Percentiles rank a stretch among this genome's conserved stretches.
These are phyloP conservation scores for Gastrophryne carolinensis DNA, from an alignment of 2,797 vertebrate species.

Conservation along the genomic window DNA sequence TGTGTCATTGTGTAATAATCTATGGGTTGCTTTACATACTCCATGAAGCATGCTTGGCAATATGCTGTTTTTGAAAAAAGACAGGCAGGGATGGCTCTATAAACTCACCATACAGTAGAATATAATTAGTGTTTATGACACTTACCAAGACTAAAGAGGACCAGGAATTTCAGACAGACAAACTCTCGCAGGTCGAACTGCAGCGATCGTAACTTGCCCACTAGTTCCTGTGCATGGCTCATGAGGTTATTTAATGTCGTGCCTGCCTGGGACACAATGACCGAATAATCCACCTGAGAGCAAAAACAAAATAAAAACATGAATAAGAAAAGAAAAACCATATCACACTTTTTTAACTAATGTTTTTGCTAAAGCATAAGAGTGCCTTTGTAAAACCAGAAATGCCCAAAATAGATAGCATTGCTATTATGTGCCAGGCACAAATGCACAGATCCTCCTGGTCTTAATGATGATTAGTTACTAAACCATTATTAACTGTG, in stretches of 20 bases:
- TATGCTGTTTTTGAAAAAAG: too few relatives aligned
- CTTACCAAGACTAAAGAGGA: slow-evolving; percentile 94
- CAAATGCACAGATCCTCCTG: too few relatives aligned
- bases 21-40: too few relatives aligned
- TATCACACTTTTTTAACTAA: too few relatives aligned
- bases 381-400: too few relatives aligned
- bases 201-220: slow-evolving; percentile 88
- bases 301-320: background rate
- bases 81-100: too few relatives aligned
- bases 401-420: background rate
- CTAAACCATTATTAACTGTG: too few relatives aligned
- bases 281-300: slow-evolving; percentile 89
- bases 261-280: slow-evolving; percentile 91
- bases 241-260: slow-evolving; percentile 93
- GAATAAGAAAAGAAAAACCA: background rate
- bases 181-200: slow-evolving; percentile 97
- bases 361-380: too few relatives aligned
- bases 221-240: slow-evolving; percentile 92
- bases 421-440: background rate
- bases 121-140: background rate
- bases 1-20: too few relatives aligned
- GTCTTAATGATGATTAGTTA: too few relatives aligned
- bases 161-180: slow-evolving; percentile 97
- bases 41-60: too few relatives aligned
- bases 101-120: too few relatives aligned